Evolutionary conservation across 1,140 invertebrate species (phyloP).

Genomic region (Aradophagus sp.): DNA sequence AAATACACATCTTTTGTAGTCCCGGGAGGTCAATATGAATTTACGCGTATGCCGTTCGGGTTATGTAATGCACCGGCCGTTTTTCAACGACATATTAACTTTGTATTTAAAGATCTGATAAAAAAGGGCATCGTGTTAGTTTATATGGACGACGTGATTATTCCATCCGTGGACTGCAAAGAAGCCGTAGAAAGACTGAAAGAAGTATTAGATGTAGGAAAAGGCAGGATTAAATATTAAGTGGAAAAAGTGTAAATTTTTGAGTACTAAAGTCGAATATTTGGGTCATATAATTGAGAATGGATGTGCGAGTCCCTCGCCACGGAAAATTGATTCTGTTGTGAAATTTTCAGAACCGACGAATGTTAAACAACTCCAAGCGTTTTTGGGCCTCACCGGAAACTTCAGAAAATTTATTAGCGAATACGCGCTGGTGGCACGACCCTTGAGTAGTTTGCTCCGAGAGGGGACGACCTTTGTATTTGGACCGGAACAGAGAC

Average conservation of each 20-base stretch:
- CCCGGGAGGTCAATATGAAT: not conserved
- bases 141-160: not conserved
- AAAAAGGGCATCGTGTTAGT: not conserved
- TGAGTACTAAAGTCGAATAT: not conserved
- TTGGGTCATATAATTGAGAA: not conserved
- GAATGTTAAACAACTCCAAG: not conserved
- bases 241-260: not conserved
- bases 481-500: too few relatives aligned
- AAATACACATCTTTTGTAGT: not conserved
- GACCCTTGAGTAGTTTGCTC: not conserved
- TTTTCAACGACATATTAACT: not conserved
- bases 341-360: slow-evolving; percentile 1
- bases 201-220: not conserved
- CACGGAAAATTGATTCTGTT: not conserved
- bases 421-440: not conserved
- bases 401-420: not conserved
- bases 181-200: not conserved
- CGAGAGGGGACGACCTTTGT: not conserved
- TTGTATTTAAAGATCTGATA: not conserved
- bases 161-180: not conserved
- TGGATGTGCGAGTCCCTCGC: not conserved
- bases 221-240: not conserved
- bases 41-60: not conserved
- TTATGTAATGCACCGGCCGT: not conserved
- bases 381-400: not conserved